Percentiles rank a stretch among this genome's conserved stretches.
These are phyloP conservation scores for Syngnathus scovelli DNA, from an alignment of 2,113 vertebrate species.

Conservation along the genomic window DNA sequence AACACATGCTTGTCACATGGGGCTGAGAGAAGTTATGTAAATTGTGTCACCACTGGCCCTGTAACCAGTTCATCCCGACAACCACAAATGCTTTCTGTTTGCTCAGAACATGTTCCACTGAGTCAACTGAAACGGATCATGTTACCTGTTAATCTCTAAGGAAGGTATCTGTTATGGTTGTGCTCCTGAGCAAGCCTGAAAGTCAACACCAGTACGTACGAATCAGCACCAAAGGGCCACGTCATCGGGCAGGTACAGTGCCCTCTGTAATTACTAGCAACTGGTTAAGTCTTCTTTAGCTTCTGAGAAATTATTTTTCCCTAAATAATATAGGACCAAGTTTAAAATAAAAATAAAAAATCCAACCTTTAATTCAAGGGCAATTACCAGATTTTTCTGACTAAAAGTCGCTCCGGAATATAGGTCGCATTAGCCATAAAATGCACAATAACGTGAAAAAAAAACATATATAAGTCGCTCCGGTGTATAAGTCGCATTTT, in stretches of 20 bases:
- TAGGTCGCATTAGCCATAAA: too few relatives aligned
- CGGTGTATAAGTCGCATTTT: too few relatives aligned
- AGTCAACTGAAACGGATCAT: slow-evolving; percentile 24
- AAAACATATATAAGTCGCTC: too few relatives aligned
- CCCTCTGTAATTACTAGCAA: too few relatives aligned
- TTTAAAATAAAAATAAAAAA: too few relatives aligned
- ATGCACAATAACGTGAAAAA: too few relatives aligned
- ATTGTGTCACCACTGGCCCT: background rate
- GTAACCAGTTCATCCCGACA: background rate
- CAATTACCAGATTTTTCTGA: too few relatives aligned
- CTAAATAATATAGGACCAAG: too few relatives aligned
- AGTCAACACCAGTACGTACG: slow-evolving; percentile 34
- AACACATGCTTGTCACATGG: background rate
- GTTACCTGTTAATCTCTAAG: slow-evolving; percentile 17
- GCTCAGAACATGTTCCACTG: slow-evolving; percentile 8
- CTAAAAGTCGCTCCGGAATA: too few relatives aligned
- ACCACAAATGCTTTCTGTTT: slow-evolving; percentile 16
- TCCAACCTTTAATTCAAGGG: too few relatives aligned
- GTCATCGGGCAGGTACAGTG: background rate
- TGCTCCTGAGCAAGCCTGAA: slow-evolving; percentile 24
- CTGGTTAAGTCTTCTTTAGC: too few relatives aligned
- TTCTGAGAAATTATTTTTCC: too few relatives aligned
- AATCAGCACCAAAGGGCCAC: background rate
- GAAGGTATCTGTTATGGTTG: slow-evolving; percentile 27
- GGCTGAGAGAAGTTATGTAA: background rate